Conservation (phyloP, 2,888 invertebrate species). For the Xiphydria camelus region DNA sequence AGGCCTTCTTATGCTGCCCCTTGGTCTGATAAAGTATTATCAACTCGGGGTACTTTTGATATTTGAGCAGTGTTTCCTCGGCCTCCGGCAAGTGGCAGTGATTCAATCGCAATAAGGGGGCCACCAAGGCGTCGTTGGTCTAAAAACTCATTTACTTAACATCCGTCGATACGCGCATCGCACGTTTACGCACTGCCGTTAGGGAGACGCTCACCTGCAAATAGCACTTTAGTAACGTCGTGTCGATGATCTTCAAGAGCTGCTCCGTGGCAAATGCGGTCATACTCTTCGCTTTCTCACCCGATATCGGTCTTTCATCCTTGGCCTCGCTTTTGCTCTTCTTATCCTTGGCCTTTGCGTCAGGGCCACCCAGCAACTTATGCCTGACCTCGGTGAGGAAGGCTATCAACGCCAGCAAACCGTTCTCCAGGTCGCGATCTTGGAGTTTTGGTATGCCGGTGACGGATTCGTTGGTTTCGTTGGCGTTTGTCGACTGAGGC, state of each 20-base stretch:
- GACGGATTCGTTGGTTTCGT: constrained; percentile 52
- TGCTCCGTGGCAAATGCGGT: constrained; percentile 62
- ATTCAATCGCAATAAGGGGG: constrained; percentile 86
- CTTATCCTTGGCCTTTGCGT: constrained; percentile 47
- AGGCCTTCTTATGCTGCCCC: constrained; percentile 87
- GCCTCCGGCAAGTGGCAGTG: constrained; percentile 94
- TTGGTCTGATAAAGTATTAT: constrained; percentile 95
- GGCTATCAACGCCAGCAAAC: constrained; percentile 83
- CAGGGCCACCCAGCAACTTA: constrained; percentile 59
- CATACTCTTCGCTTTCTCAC: constrained; percentile 54
- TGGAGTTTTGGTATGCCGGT: constrained; percentile 67
- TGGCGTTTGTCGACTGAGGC: constrained; percentile 61
- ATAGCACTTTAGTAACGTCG: constrained; percentile 95
- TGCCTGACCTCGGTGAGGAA: constrained; percentile 81
- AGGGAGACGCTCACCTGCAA: constrained; percentile 80
- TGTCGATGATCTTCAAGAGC: constrained; percentile 91
- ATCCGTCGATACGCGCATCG: too few relatives aligned
- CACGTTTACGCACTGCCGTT: too few relatives aligned
- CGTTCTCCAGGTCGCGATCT: constrained; percentile 85
- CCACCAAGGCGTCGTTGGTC: constrained; percentile 95
- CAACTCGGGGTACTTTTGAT: constrained; percentile 88
- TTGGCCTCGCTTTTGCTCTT: constrained; percentile 33
- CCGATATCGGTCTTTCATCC: constrained; percentile 37
- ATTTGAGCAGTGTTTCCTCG: constrained; percentile 82
- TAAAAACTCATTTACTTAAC: constrained; percentile 53